Evolutionary conservation across 1,140 invertebrate species (phyloP).

Genomic region (Drosophila albomicans): DNA sequence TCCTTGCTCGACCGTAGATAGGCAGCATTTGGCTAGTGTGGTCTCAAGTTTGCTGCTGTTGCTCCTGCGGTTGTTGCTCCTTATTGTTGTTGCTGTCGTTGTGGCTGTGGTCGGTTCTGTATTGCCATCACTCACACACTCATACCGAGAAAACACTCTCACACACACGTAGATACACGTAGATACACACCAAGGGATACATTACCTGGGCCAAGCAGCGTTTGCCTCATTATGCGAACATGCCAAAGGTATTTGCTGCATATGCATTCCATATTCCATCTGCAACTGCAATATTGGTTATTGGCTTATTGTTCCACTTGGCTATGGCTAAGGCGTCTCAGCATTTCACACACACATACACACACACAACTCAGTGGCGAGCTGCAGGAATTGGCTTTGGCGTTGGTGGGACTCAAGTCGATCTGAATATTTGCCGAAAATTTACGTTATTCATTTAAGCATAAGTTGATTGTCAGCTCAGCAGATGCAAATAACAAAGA

Average conservation of each 20-base stretch:
- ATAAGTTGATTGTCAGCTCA: slow-evolving; percentile 30
- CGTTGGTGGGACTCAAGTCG: not conserved
- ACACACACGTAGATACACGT: not conserved
- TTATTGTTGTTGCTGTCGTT: slow-evolving; percentile 23
- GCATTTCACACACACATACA: slow-evolving; percentile 5
- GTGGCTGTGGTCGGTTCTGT: slow-evolving; percentile 15
- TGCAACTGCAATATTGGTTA: slow-evolving; percentile 43
- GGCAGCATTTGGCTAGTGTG: slow-evolving; percentile 60
- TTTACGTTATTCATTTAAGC: slow-evolving; percentile 28
- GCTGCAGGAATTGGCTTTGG: no score
- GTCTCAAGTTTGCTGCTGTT: slow-evolving; percentile 54
- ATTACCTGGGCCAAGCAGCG: slow-evolving; percentile 21
- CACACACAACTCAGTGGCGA: not conserved
- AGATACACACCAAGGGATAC: not conserved
- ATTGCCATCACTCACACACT: slow-evolving; percentile 32
- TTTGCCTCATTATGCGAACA: slow-evolving; percentile 61
- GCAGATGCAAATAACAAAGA: slow-evolving; percentile 27
- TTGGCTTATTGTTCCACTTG: slow-evolving; percentile 55
- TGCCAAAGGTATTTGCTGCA: slow-evolving; percentile 39
- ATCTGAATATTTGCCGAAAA: not conserved
- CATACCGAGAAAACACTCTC: not conserved
- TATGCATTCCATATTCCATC: slow-evolving; percentile 1
- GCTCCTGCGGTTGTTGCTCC: slow-evolving; percentile 34
- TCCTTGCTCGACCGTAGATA: slow-evolving; percentile 28
- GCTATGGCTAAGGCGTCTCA: slow-evolving; percentile 1